These are phyloP conservation scores for Etheostoma nigrum DNA, from an alignment of 2,797 vertebrate species.

Conservation along the genomic window DNA sequence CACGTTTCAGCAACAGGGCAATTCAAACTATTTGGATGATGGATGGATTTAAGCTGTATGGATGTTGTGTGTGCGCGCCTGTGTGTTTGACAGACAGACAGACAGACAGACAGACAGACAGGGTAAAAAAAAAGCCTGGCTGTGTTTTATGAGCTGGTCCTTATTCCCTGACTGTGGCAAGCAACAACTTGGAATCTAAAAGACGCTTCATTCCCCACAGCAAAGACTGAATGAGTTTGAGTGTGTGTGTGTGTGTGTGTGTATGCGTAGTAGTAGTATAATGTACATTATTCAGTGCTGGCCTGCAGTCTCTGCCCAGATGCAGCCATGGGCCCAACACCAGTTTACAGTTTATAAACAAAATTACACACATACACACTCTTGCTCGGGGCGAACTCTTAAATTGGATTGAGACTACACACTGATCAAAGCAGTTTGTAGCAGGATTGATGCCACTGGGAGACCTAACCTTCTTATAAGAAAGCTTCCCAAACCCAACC, in stretches of 20 bases:
- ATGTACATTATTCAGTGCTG: conserved; percentile 47
- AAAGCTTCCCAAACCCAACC: conserved; percentile 47
- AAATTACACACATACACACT: conserved; percentile 65
- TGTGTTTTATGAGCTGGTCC: conserved; percentile 79
- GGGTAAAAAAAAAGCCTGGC: conserved; percentile 62
- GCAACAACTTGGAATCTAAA: conserved; percentile 82
- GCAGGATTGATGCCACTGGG: conserved; percentile 73
- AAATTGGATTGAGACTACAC: conserved; percentile 78
- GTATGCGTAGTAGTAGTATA: conserved; percentile 9
- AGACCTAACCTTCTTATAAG: conserved; percentile 72
- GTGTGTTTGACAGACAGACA: background rate
- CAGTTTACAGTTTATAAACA: conserved; percentile 67
- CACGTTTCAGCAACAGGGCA: no score
- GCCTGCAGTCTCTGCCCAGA: conserved; percentile 43
- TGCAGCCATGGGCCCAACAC: conserved; percentile 59
- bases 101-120: background rate
- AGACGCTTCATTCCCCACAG: conserved; percentile 71
- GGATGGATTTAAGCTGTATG: conserved; percentile 6
- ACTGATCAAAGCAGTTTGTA: conserved; percentile 78
- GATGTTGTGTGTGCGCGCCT: conserved; percentile 3
- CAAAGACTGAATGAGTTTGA: conserved; percentile 38
- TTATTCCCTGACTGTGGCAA: conserved; percentile 84
- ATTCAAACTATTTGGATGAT: no score
- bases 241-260: background rate
- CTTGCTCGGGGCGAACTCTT: conserved; percentile 59